These are phyloP conservation scores for Synodontis membranacea DNA, from an alignment of 2,113 vertebrate species.

Conservation along the genomic window DNA sequence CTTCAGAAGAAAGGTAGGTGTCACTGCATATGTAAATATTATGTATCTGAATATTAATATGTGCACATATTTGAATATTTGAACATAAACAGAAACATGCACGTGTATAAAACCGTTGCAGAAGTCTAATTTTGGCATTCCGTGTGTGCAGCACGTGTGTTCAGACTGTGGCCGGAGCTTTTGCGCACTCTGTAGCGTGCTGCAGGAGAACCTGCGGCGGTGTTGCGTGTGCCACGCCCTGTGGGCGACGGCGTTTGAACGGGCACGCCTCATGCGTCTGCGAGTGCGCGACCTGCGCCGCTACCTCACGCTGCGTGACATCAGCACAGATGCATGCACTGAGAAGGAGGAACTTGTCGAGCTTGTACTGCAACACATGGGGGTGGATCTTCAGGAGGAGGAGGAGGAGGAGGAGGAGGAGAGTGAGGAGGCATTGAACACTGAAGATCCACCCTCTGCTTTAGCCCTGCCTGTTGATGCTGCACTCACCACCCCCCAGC, in stretches of 20 bases:
- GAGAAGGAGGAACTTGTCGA: constrained; percentile 98
- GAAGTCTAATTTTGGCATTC: neutral
- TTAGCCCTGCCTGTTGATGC: constrained; percentile 56
- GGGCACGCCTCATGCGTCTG: constrained; percentile 88
- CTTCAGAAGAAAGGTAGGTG: constrained; percentile 90
- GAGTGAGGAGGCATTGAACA: constrained; percentile 53
- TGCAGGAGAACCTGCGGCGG: constrained; percentile 86
- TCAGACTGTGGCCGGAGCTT: constrained; percentile 96
- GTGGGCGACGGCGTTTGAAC: constrained; percentile 89
- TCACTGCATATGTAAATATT: neutral
- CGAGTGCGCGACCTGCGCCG: constrained; percentile 93
- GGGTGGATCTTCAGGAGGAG: constrained; percentile 60
- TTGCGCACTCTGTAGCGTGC: constrained; percentile 88
- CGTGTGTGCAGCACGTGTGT: constrained; percentile 82
- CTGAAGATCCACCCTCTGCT: constrained; percentile 68
- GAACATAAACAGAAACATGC: neutral
- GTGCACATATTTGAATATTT: neutral
- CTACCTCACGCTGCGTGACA: constrained; percentile 91
- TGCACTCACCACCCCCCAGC: constrained; percentile 74
- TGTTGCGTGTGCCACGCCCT: constrained; percentile 89
- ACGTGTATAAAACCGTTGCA: neutral
- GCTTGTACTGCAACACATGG: constrained; percentile 87
- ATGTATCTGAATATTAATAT: neutral
- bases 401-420: constrained; percentile 62
- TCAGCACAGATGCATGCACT: constrained; percentile 89